phyloP scores from a whole-genome alignment of 2,888 invertebrate genomes.

The Ornithoptera alexandrae region DNA sequence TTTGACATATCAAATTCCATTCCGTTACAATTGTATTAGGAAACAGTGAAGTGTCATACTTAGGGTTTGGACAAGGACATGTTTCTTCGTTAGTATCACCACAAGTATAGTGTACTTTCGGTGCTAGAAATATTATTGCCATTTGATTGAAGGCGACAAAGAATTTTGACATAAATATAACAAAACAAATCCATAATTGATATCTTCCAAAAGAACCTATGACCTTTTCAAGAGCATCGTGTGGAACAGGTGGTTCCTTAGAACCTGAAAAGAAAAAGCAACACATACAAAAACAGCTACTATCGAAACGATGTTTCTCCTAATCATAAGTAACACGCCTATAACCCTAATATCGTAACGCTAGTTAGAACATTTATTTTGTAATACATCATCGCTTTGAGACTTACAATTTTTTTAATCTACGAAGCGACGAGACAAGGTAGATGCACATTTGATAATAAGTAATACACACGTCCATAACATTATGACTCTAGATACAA shows the following conservation, averaged over 20 bases:
- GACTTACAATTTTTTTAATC: too few relatives aligned
- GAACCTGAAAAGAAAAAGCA: constrained; percentile 38
- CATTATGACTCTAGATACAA: too few relatives aligned
- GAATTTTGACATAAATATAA: constrained; percentile 67
- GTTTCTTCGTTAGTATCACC: constrained; percentile 43
- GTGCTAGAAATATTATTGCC: constrained; percentile 74
- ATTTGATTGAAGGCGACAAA: constrained; percentile 76
- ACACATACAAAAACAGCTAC: too few relatives aligned
- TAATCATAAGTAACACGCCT: too few relatives aligned
- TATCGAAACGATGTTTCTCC: too few relatives aligned
- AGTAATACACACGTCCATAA: too few relatives aligned
- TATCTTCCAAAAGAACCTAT: constrained; percentile 77
- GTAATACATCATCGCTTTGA: too few relatives aligned
- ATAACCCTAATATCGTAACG: too few relatives aligned
- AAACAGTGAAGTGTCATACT: constrained; percentile 83
- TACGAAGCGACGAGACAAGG: too few relatives aligned
- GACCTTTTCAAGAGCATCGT: constrained; percentile 62
- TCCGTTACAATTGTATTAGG: constrained; percentile 85
- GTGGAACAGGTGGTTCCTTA: constrained; percentile 37
- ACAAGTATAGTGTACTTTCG: constrained; percentile 60
- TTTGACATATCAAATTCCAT: constrained; percentile 87
- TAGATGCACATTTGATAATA: too few relatives aligned
- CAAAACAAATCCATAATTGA: constrained; percentile 63
- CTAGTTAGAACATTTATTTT: too few relatives aligned
- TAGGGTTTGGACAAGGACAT: constrained; percentile 80